These are phyloP conservation scores for Andrena bucephala DNA, from an alignment of 2,888 invertebrate genomes.

Conservation along the genomic window DNA sequence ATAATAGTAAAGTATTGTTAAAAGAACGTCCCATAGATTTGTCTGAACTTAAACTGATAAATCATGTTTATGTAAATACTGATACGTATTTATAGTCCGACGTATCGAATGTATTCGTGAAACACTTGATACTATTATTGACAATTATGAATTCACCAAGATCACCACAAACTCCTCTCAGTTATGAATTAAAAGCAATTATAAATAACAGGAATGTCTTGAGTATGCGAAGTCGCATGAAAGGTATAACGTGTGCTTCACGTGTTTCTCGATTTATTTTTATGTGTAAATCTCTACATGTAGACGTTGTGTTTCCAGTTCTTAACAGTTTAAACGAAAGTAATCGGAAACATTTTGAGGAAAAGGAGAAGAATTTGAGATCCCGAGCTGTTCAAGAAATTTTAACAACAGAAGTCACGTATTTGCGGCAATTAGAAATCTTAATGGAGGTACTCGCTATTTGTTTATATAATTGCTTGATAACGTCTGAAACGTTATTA, in stretches of 20 bases:
- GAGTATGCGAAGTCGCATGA: conserved; percentile 87
- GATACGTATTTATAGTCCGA: not conserved
- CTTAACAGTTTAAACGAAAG: conserved; percentile 87
- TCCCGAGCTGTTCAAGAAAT: conserved; percentile 89
- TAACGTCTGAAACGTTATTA: conserved; percentile 30
- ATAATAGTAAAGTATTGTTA: not conserved
- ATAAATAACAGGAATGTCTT: conserved; percentile 88
- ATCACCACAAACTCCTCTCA: conserved; percentile 87
- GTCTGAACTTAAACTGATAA: not conserved
- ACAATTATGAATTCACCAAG: conserved; percentile 83
- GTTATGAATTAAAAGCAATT: conserved; percentile 87
- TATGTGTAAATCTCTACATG: conserved; percentile 1
- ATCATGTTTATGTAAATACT: not conserved
- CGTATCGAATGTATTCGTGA: not conserved
- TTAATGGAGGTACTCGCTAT: conserved; percentile 86
- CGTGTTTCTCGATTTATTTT: conserved; percentile 6
- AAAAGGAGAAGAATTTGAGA: conserved; percentile 81
- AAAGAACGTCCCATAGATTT: not conserved
- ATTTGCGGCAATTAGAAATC: conserved; percentile 89
- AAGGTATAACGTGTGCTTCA: conserved; percentile 83
- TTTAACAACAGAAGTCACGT: conserved; percentile 89
- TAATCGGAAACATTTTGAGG: conserved; percentile 72
- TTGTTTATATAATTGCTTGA: conserved; percentile 12
- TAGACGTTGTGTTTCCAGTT: conserved; percentile 82
- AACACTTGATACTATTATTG: not conserved